Base-by-base conservation (phyloP, 2,888 invertebrate species). In the Xanthia icteritia region DNA sequence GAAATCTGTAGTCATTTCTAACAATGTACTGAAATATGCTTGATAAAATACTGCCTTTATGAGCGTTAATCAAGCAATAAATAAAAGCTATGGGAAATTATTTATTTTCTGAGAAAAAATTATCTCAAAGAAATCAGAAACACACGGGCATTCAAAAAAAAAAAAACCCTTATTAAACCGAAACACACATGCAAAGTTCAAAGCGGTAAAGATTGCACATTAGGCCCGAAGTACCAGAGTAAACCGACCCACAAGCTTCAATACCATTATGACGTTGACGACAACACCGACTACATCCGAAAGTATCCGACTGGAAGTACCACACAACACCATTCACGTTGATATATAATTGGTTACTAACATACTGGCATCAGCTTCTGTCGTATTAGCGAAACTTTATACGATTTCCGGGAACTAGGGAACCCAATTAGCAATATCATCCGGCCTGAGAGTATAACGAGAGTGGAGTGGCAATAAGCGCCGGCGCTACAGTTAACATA, bases 351-450 rank as follows among this genome's bases (percentile, higher is more conserved):
- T 87, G 88, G 90, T 86, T 84, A 78, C 83, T 80, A 88, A 88
- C 86, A 84, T 86, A 83, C 84, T 89, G 89, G 89, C 89, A 90
- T 90, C 88, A 88, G 90, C 88, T 90, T 92, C 91, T 90, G 92
- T 89, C 90, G 91, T 92, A 92, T 94, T 94, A 94, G 94, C 92
- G 92, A 91, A 94, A 95, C 93, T 95, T 95, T 93, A 95, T 93
- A 94, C 92, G 93, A 95, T 95, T 94, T 95, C 95, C 95, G 93
- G 92, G 91, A 90, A 91, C 93, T 91, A 92, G 94, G 93, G 93
- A 95, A 95, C 94, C 93, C 95, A 96, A 96, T 96, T 96, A 96
- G 95, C 95, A 95, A 94, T 95, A 95, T 94, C 95, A 95, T 94
- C 94, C 95, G 94, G 93, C 89, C 91, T 91, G 91, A 88, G 92